These are phyloP conservation scores for Cephus pygmeus DNA, from an alignment of 2,888 invertebrate species.

Conservation along the genomic window DNA sequence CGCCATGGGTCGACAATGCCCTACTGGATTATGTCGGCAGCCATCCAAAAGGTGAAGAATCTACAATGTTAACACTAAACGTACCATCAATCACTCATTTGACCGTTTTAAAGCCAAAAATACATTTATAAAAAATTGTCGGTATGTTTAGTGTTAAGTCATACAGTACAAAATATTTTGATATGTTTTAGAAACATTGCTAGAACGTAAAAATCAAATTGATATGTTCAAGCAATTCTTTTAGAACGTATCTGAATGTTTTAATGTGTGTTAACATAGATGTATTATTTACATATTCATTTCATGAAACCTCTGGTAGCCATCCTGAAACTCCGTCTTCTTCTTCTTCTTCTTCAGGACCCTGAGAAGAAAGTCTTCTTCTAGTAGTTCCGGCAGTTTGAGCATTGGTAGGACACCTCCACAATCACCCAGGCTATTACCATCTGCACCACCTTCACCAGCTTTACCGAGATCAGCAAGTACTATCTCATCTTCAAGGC, in stretches of 20 bases:
- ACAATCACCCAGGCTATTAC: constrained; percentile 61
- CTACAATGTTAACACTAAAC: neutral
- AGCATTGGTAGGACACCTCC: constrained; percentile 65
- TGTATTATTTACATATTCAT: neutral
- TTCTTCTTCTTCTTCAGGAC: constrained; percentile 41
- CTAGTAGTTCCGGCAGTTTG: constrained; percentile 61
- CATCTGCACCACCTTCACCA: constrained; percentile 61
- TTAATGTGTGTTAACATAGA: too few species aligned
- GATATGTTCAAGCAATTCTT: too few species aligned
- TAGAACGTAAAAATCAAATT: too few species aligned
- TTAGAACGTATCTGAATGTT: neutral
- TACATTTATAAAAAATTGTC: too few species aligned
- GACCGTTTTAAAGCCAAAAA: too few species aligned
- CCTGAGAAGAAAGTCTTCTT: constrained; percentile 60
- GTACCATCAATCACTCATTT: too few species aligned
- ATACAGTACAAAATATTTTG: neutral
- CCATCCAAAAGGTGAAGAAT: constrained; percentile 63
- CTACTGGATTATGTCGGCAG: constrained; percentile 78
- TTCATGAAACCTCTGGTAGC: neutral
- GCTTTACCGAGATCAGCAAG: constrained; percentile 67
- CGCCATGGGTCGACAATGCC: constrained; percentile 84
- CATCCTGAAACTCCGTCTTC: neutral
- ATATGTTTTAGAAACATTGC: too few species aligned
- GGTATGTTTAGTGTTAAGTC: too few species aligned
- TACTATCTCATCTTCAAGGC: constrained; percentile 67